These are phyloP conservation scores for Megaceryle alcyon DNA, from an alignment of 2,797 vertebrate genomes.

Conservation along the genomic window DNA sequence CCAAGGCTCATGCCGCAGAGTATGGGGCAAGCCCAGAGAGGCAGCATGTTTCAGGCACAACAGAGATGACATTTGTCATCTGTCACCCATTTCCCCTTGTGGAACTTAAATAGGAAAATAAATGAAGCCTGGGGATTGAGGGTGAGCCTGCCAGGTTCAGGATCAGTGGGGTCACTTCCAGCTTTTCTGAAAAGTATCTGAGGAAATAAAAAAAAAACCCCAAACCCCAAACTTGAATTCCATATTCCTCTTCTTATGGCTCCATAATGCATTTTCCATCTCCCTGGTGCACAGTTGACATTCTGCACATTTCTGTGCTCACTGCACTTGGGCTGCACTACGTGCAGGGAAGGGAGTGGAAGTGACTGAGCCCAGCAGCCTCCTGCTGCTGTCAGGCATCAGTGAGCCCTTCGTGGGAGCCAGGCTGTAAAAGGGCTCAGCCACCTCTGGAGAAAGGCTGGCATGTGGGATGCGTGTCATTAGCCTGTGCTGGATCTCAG, in stretches of 20 bases:
- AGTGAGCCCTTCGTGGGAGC: fast-evolving
- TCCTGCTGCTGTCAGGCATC: background rate
- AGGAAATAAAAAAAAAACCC: background rate
- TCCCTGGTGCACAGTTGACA: slow-evolving; percentile 20
- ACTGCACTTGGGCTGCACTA: background rate
- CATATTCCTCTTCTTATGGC: background rate
- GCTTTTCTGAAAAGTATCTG: background rate
- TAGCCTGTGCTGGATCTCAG: background rate
- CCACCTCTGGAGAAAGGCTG: background rate
- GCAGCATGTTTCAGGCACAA: fast-evolving
- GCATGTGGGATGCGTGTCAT: fast-evolving
- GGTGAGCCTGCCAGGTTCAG: background rate
- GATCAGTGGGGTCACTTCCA: background rate
- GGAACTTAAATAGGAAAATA: background rate
- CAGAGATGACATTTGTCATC: fast-evolving
- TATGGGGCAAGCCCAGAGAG: fast-evolving
- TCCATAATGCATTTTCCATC: slow-evolving; percentile 5
- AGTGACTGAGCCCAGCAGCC: background rate
- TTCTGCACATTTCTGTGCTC: slow-evolving; percentile 16
- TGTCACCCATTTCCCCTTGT: background rate
- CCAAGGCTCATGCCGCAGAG: fast-evolving
- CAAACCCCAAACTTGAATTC: background rate
- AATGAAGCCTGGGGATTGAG: background rate
- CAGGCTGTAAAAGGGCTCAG: fast-evolving
- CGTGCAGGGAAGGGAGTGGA: background rate